Evolutionary conservation across 2,113 vertebrate genomes (phyloP).

Genomic region (Melanostigma gelatinosum): DNA sequence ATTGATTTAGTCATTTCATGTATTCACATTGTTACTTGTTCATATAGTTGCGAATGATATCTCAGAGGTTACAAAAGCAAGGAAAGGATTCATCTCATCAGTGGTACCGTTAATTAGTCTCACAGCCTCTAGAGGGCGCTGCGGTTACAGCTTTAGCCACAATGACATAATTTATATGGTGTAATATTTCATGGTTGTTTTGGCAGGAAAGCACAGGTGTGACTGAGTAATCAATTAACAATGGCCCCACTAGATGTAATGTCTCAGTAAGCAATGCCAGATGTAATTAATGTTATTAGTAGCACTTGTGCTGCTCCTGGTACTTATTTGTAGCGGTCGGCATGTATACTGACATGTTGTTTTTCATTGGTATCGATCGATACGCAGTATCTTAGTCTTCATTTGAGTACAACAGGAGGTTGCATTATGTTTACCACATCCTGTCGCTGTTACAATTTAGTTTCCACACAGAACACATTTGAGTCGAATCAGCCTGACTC

Average conservation of each 20-base stretch:
- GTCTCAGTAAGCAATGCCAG: background rate
- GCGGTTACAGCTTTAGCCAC: background rate
- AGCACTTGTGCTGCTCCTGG: constrained; percentile 4
- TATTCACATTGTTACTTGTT: background rate
- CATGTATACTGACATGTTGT: background rate
- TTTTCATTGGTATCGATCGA: background rate
- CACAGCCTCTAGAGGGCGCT: constrained; percentile 28
- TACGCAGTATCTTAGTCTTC: background rate
- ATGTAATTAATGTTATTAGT: background rate
- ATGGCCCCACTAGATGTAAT: background rate
- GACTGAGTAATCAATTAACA: background rate
- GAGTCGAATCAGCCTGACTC: background rate
- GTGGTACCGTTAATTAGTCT: background rate
- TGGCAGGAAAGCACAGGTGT: background rate
- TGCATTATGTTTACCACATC: background rate
- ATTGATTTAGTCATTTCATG: background rate
- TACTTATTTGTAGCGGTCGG: background rate
- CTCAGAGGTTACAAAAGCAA: background rate
- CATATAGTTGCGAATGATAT: background rate
- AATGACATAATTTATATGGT: background rate
- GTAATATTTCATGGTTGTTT: background rate
- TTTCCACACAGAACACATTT: background rate
- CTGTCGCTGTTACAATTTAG: background rate
- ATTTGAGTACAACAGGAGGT: background rate
- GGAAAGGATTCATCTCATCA: background rate